Evolutionary conservation across 2,888 invertebrate species (phyloP).

Genomic region (Branchellion lobata): DNA sequence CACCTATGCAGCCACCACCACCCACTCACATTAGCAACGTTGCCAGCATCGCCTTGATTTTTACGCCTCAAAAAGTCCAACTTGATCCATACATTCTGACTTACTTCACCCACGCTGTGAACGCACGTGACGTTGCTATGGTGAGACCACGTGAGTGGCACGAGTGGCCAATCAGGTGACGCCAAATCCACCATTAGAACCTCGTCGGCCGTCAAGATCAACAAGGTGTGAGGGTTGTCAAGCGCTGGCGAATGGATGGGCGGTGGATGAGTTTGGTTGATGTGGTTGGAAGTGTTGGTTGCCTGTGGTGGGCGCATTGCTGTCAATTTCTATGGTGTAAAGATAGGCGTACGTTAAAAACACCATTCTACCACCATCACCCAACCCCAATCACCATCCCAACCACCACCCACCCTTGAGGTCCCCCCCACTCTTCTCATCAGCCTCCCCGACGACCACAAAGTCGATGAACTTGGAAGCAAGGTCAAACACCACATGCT

Average conservation of each 20-base stretch:
- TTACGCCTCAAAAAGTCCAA: slow-evolving; percentile 53
- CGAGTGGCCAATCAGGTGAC: slow-evolving; percentile 78
- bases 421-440: slow-evolving; percentile 37
- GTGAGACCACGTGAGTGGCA: slow-evolving; percentile 65
- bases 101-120: slow-evolving; percentile 73
- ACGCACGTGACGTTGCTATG: slow-evolving; percentile 78
- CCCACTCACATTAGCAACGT: not conserved
- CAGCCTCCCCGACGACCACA: slow-evolving; percentile 53
- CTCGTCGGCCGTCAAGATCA: slow-evolving; percentile 92
- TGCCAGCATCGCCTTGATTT: too few species aligned
- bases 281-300: too few species aligned
- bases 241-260: slow-evolving; percentile 44
- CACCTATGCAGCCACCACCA: not conserved
- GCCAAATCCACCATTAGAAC: slow-evolving; percentile 87
- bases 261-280: too few species aligned
- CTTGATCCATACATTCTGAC: slow-evolving; percentile 67
- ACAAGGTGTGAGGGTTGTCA: slow-evolving; percentile 66
- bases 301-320: too few species aligned
- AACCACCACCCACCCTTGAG: not conserved
- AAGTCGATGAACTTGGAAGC: slow-evolving; percentile 84
- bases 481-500: slow-evolving; percentile 73
- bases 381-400: too few species aligned
- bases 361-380: too few species aligned
- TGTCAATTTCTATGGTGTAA: too few species aligned
- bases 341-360: too few species aligned